A percentile compares a stretch with the other conserved stretches of the same genome.
phyloP scores from a whole-genome alignment of 2,888 invertebrate species.

The Catocala fraxini region DNA sequence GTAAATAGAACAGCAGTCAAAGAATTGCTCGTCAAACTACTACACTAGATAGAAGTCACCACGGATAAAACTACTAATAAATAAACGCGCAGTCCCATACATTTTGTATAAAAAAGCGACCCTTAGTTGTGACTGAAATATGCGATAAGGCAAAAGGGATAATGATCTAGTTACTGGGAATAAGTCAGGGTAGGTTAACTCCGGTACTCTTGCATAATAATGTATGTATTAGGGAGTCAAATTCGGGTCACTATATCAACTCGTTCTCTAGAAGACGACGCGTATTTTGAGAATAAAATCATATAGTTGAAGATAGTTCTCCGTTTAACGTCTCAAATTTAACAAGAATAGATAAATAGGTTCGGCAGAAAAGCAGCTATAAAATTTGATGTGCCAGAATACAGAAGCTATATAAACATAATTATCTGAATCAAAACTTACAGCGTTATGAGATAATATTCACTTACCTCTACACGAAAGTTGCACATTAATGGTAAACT shows the following conservation, averaged over 20 bases:
- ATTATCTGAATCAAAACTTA: too few species aligned
- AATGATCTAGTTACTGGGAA: conserved; percentile 28
- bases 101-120: conserved; percentile 17
- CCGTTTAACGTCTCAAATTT: not conserved
- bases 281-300: conserved; percentile 4
- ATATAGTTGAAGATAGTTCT: not conserved
- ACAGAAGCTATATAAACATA: too few species aligned
- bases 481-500: too few species aligned
- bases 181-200: conserved; percentile 15
- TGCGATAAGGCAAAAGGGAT: conserved; percentile 27
- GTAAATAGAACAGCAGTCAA: too few species aligned
- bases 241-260: conserved; percentile 9
- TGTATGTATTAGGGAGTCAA: not conserved
- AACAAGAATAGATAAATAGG: not conserved
- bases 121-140: conserved; percentile 30
- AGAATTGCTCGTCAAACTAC: too few species aligned
- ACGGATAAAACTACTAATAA: conserved; percentile 15
- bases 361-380: too few species aligned
- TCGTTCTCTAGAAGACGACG: not conserved
- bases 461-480: too few species aligned
- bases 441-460: too few species aligned
- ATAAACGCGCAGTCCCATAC: conserved; percentile 24
- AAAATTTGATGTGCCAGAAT: too few species aligned
- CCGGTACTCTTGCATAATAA: conserved; percentile 5
- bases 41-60: not conserved